These are phyloP conservation scores for Amiota minor DNA, from an alignment of 2,888 invertebrate species.

Conservation along the genomic window DNA sequence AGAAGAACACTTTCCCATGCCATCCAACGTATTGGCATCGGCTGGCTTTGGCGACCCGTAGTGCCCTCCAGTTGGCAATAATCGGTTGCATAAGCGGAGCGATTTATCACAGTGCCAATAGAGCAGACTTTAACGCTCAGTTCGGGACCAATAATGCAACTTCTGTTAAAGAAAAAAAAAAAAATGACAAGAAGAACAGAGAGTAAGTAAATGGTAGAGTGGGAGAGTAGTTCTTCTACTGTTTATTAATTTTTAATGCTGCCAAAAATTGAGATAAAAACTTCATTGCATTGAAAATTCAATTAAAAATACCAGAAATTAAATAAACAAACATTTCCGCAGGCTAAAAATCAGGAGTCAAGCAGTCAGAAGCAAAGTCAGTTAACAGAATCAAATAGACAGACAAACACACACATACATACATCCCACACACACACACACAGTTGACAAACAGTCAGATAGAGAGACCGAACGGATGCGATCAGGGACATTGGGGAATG, in stretches of 20 bases:
- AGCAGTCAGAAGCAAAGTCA: conserved; percentile 14
- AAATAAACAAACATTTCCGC: conserved; percentile 62
- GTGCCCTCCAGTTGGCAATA: conserved; percentile 85
- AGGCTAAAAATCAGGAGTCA: conserved; percentile 48
- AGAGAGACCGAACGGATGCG: too few relatives aligned
- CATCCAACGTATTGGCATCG: conserved; percentile 90
- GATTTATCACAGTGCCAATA: conserved; percentile 80
- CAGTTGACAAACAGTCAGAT: too few relatives aligned
- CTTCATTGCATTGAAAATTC: conserved; percentile 55
- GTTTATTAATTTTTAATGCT: conserved; percentile 5
- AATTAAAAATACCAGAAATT: conserved; percentile 64
- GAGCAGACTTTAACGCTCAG: conserved; percentile 84
- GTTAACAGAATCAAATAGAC: conserved; percentile 39
- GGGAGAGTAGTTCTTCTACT: neutral
- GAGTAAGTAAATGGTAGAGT: neutral
- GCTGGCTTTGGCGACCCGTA: conserved; percentile 75
- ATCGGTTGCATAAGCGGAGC: conserved; percentile 82
- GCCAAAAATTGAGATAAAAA: conserved; percentile 2
- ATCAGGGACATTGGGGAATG: neutral
- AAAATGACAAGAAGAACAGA: conserved; percentile 41
- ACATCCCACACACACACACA: conserved; percentile 13
- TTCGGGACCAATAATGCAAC: conserved; percentile 86
- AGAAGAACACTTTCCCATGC: conserved; percentile 87
- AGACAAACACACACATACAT: conserved; percentile 37
- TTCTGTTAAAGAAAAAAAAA: conserved; percentile 75